Evolutionary conservation across 1,140 invertebrate genomes (phyloP), one percentile per base, ranked within the genome.

Genomic region (Lordiphosa stackelbergi): DNA sequence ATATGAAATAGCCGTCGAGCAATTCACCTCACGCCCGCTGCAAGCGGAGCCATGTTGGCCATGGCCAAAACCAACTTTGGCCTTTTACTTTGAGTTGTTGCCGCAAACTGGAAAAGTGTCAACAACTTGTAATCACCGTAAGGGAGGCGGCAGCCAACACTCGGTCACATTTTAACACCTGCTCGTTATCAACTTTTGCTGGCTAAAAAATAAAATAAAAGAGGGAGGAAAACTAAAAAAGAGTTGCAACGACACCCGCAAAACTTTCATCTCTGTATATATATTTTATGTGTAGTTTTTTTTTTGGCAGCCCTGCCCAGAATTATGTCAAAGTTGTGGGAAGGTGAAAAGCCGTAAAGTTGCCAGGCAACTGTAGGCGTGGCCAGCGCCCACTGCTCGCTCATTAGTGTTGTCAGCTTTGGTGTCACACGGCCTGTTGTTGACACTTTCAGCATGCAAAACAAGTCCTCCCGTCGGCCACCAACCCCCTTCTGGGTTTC

Each of bases 131-230:
- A 83, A 83, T 81, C 77, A 83, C 77, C 75, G 46, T 57, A 49
- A 49, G 46, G 42, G 53, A 48, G 64, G 69, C 63, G 63, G 59
- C 75, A 64, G 71, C 55, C 75, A 70, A 54, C 77, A 65, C 68
- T 77, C 69, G 77, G 72, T 83, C 78, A 83, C 77, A 83, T 83
- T 83, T 83, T 83, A 83, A 83, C 77, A 83, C 77, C 77, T 83
- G 77, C 77, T 83, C 77, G 77, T 83, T 83, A 83, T 83, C 69
- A 83, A 83, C 77, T 83, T 81, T 83, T 83, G 65, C 72, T 69
- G 61, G 77, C 61, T 64, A 63, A 61, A 78, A 47, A 56, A 68
- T 58, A 55, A 73, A 54, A 54, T 53, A 53, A 9, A 28, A 43
- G 43, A 12, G 31, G 37, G n/a, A 12, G 37, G 12, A 16, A 64